Percentiles rank a stretch among this genome's conserved stretches.
These are phyloP conservation scores for Porites divaricata DNA, from an alignment of 92 coral and sea anemone genomes.

Conservation along the genomic window DNA sequence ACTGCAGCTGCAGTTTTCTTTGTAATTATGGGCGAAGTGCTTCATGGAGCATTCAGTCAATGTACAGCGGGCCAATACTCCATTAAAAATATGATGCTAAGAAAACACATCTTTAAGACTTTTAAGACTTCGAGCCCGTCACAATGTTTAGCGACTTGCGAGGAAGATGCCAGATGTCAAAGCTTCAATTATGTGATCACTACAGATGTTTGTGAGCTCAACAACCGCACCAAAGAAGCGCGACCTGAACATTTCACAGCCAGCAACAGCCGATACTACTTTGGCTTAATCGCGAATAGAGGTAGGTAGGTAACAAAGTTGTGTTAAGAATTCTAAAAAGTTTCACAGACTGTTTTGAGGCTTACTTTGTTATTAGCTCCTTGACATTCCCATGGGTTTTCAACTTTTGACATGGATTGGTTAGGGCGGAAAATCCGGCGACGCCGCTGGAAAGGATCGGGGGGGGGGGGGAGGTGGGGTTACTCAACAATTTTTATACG, in stretches of 20 bases:
- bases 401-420: no score
- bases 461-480: no score
- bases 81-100: not conserved
- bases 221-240: conserved; percentile 15
- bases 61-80: not conserved
- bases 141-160: not conserved
- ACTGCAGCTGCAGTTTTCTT: not conserved
- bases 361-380: no score
- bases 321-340: no score
- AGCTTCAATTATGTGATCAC: conserved; percentile 23
- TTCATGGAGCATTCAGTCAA: not conserved
- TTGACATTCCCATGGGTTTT: no score
- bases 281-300: not conserved
- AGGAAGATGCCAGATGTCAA: conserved; percentile 13
- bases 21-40: not conserved
- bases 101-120: conserved; percentile 1
- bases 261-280: not conserved
- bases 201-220: conserved; percentile 1
- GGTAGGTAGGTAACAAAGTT: not conserved
- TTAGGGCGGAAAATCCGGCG: no score
- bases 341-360: no score
- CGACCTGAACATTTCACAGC: not conserved
- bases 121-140: not conserved
- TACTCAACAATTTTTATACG: no score
- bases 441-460: no score